phyloP scores from a whole-genome alignment of 2,113 vertebrate species.

The Nanorana parkeri region DNA sequence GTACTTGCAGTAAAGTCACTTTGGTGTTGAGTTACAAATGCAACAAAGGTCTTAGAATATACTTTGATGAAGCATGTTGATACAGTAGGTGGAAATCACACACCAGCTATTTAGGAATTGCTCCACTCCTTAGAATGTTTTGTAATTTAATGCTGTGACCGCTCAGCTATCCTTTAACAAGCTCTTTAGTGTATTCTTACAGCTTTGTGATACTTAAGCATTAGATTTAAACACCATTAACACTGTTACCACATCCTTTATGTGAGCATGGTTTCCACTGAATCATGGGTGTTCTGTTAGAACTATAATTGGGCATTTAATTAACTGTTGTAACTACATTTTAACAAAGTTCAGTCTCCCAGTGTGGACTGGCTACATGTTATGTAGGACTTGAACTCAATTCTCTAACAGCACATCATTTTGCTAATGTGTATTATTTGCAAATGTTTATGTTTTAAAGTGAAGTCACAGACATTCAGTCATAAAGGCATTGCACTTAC shows the following conservation, averaged over 20 bases:
- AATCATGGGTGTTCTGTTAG: background rate
- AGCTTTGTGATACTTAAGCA: slow-evolving; percentile 13
- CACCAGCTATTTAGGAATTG: slow-evolving; percentile 23
- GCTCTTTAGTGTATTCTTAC: slow-evolving; percentile 28
- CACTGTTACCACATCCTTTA: background rate
- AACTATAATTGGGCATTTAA: background rate
- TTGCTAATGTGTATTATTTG: no score
- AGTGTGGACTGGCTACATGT: slow-evolving; percentile 2
- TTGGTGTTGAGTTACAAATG: background rate
- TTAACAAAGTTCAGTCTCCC: background rate
- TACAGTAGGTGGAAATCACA: slow-evolving; percentile 17
- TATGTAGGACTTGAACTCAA: background rate
- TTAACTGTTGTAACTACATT: background rate
- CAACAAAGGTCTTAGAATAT: background rate
- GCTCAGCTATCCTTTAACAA: slow-evolving; percentile 31
- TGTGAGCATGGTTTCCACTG: background rate
- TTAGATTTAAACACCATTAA: slow-evolving; percentile 4
- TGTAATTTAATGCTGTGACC: slow-evolving; percentile 7
- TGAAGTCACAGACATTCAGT: no score
- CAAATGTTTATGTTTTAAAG: no score
- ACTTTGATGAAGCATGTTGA: background rate
- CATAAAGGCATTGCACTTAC: no score
- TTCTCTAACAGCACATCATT: no score
- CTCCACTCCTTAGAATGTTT: slow-evolving; percentile 1
- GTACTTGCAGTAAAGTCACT: background rate